These are phyloP conservation scores for Trogon melanurus DNA, from an alignment of 2,113 vertebrate species.

Conservation along the genomic window DNA sequence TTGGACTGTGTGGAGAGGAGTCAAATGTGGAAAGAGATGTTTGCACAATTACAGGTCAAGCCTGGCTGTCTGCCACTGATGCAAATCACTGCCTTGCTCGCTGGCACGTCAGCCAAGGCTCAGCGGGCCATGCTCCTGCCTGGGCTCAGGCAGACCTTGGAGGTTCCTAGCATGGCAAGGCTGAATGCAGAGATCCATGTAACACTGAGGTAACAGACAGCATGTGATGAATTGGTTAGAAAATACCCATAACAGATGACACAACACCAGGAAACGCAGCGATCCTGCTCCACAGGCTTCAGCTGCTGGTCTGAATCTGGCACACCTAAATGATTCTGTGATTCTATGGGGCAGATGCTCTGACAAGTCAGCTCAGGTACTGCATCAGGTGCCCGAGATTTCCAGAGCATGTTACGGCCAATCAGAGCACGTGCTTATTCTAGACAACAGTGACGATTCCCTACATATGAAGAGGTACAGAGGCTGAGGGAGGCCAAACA, in stretches of 20 bases:
- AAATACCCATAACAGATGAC: background rate
- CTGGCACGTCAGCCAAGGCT: rapidly evolving
- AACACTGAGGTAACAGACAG: background rate
- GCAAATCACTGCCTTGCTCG: background rate
- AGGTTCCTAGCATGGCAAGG: background rate
- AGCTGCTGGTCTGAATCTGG: background rate
- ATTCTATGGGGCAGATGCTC: background rate
- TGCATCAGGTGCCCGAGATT: background rate
- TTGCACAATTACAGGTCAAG: background rate
- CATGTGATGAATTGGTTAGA: background rate
- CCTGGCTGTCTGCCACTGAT: background rate
- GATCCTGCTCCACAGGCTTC: background rate
- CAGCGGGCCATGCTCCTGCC: rapidly evolving
- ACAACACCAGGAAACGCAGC: background rate
- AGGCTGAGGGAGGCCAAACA: background rate
- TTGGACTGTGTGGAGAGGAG: background rate
- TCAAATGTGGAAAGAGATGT: background rate
- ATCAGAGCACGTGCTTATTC: background rate
- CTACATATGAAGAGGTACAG: background rate
- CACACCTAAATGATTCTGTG: too few relatives aligned
- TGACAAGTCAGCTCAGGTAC: background rate
- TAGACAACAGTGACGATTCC: background rate
- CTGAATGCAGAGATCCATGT: background rate
- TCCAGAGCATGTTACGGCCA: background rate
- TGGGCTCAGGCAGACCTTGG: background rate